Conservation (phyloP, 2,113 vertebrate species). For the Melanerpes formicivorus region DNA sequence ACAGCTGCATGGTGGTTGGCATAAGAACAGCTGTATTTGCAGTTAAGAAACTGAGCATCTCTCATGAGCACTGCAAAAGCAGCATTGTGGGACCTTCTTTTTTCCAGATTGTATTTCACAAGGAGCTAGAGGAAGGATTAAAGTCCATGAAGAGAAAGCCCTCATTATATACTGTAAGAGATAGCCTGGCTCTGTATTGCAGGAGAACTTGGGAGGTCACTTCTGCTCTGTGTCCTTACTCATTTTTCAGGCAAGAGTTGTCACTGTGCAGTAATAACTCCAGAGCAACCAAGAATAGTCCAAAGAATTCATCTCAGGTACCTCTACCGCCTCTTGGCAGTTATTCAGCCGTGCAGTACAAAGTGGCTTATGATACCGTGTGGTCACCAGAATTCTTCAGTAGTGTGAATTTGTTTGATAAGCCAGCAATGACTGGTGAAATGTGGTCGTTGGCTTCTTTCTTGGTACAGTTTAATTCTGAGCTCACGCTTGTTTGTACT, state of each 20-base stretch:
- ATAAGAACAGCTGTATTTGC: not conserved
- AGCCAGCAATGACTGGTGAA: not conserved
- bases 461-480: not conserved
- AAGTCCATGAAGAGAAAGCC: not conserved
- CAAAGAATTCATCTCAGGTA: not conserved
- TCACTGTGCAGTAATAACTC: not conserved
- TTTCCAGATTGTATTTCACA: accelerated
- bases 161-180: not conserved
- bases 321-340: not conserved
- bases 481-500: not conserved
- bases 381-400: not conserved
- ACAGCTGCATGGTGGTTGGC: not conserved
- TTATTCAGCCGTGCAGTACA: not conserved
- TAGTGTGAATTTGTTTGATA: not conserved
- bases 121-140: not conserved
- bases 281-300: not conserved
- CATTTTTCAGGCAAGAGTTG: not conserved
- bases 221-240: not conserved
- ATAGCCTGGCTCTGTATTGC: not conserved
- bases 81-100: not conserved
- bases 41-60: not conserved
- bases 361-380: not conserved
- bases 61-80: not conserved
- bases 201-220: not conserved
- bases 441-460: not conserved